Evolutionary conservation across 2,113 vertebrate genomes (phyloP).

Genomic region (Leucopsar rothschildi): DNA sequence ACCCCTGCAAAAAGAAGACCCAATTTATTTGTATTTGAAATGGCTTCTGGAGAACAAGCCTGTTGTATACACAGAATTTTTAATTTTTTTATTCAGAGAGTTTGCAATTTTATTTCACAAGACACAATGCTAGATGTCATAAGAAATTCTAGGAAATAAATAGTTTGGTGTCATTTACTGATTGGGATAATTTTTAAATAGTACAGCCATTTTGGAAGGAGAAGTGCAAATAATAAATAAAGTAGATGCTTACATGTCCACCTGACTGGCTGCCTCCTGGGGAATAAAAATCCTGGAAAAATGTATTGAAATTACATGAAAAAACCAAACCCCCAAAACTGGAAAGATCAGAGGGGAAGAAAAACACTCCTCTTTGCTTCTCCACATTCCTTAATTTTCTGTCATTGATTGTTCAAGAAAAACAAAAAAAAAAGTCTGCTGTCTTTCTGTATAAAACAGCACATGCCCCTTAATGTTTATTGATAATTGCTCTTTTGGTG

Average conservation of each 20-base stretch:
- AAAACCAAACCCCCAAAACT: background rate
- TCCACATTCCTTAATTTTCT: background rate
- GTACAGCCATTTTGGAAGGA: background rate
- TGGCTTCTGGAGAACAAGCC: background rate
- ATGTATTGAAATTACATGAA: slow-evolving; percentile 55
- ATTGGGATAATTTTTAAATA: background rate
- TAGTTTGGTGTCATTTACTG: background rate
- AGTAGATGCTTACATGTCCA: slow-evolving; percentile 66
- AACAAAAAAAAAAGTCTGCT: background rate
- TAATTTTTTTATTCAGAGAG: background rate
- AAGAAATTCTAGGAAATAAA: background rate
- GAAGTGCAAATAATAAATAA: slow-evolving; percentile 49
- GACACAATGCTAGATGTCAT: background rate
- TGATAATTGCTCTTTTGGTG: background rate
- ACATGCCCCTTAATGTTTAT: background rate
- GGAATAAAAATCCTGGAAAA: slow-evolving; percentile 64
- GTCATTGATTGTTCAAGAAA: background rate
- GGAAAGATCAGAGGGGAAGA: background rate
- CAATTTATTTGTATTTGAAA: background rate
- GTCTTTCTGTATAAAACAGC: background rate
- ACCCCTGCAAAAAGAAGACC: background rate
- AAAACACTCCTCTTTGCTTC: background rate
- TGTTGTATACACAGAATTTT: background rate
- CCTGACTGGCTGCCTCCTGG: slow-evolving; percentile 63
- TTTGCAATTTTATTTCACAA: background rate